Evolutionary conservation across 2,113 vertebrate genomes (phyloP), one percentile per base, ranked within the genome.

Genomic region (Brachyistius frenatus): DNA sequence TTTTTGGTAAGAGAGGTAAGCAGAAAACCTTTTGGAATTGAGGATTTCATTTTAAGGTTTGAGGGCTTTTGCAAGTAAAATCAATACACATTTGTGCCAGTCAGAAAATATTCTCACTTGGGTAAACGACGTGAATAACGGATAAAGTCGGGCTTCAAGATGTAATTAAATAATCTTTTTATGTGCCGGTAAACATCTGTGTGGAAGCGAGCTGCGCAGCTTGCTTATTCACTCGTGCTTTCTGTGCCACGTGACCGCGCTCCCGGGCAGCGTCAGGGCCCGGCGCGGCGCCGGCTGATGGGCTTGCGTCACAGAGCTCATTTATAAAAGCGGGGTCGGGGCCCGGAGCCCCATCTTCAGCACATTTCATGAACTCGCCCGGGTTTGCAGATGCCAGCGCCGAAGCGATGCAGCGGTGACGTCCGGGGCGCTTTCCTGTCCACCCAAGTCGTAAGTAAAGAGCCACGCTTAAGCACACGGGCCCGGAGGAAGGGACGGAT

Each of bases 281-380:
- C 7, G 1, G 52, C 54, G 46, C 35, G 15, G 73, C 73, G n/a
- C n/a, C n/a, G n/a, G 71, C 73, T 88, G 73, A 78, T 63, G 79
- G 83, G 82, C 80, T 81, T 37, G 89, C 63, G 7, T 84, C 90
- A 89, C 75, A 77, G 23, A 23, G 77, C 73, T 93, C 73, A 84
- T 93, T 90, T 90, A 91, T 89, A 90, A 90, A 85, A 86, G 23
- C 23, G 83, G 87, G 76, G 83, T 46, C 2, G 60, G 56, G 39
- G 80, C 52, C 83, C 78, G 46, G 61, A 87, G 80, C 80, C 80
- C 78, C 86, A 69, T 86, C 86, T 83, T 88, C 85, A 91, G 87
- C 88, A 87, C 82, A 90, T 92, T 93, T 89, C 84, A 86, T 86
- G 84, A 86, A 87, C 74, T 89, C 32, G 8, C 37, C 7, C 54